Percentiles rank a stretch among this genome's conserved stretches.
phyloP scores from a whole-genome alignment of 2,797 vertebrate genomes.

The Vultur gryphus region DNA sequence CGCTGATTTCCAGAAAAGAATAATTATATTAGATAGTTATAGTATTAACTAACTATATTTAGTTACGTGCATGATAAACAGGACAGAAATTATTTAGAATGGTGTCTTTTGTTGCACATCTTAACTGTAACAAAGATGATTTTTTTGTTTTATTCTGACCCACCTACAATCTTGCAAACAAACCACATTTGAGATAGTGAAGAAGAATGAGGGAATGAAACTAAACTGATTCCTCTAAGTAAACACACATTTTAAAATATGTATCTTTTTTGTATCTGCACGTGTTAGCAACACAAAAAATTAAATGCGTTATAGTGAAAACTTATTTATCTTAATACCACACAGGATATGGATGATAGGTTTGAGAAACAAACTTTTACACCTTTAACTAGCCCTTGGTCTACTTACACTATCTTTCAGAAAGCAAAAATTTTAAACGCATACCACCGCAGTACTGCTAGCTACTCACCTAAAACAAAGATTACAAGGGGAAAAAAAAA shows the following conservation, averaged over 20 bases:
- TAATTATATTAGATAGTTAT: background rate
- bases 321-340: background rate
- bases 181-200: background rate
- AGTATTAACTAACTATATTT: background rate
- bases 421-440: background rate
- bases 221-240: background rate
- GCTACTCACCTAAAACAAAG: background rate
- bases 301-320: background rate
- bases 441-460: rapidly evolving
- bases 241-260: background rate
- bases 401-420: background rate
- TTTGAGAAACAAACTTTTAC: background rate
- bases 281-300: background rate
- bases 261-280: background rate
- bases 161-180: background rate
- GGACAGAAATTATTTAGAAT: background rate
- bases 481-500: background rate
- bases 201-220: background rate
- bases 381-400: background rate
- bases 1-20: background rate
- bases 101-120: background rate
- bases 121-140: background rate
- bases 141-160: background rate
- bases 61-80: background rate
- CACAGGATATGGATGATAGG: background rate